These are phyloP conservation scores for Phrynocephalus versicolor DNA, from an alignment of 2,113 vertebrate species.

Conservation along the genomic window DNA sequence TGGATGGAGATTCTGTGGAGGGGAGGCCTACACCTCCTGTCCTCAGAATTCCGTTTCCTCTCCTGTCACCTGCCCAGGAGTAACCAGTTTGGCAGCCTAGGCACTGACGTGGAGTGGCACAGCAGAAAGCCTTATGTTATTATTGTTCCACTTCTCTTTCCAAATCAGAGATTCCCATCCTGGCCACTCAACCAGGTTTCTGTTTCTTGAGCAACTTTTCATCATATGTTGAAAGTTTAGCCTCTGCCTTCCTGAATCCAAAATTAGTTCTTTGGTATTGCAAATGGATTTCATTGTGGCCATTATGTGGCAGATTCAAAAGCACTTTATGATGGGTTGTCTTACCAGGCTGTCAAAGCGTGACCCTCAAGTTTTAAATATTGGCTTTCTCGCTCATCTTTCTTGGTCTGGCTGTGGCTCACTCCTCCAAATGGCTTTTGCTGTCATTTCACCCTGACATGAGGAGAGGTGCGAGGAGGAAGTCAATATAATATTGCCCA, in stretches of 20 bases:
- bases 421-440: background rate
- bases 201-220: background rate
- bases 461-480: background rate
- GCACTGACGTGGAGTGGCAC: background rate
- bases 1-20: background rate
- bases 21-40: background rate
- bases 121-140: background rate
- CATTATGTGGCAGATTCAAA: background rate
- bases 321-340: conserved; percentile 14
- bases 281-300: conserved; percentile 10
- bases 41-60: no score
- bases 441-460: background rate
- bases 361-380: conserved; percentile 32
- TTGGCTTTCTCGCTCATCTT: background rate
- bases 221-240: background rate
- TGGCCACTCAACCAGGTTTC: background rate
- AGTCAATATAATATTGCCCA: conserved; percentile 9
- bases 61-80: no score
- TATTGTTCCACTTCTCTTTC: background rate
- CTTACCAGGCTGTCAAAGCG: background rate
- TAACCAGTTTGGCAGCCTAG: background rate
- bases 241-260: conserved; percentile 5
- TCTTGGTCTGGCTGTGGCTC: conserved; percentile 3
- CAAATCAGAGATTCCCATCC: background rate
- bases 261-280: conserved; percentile 16